These are phyloP conservation scores for Fundulus diaphanus DNA, from an alignment of 2,797 vertebrate species.

Conservation along the genomic window DNA sequence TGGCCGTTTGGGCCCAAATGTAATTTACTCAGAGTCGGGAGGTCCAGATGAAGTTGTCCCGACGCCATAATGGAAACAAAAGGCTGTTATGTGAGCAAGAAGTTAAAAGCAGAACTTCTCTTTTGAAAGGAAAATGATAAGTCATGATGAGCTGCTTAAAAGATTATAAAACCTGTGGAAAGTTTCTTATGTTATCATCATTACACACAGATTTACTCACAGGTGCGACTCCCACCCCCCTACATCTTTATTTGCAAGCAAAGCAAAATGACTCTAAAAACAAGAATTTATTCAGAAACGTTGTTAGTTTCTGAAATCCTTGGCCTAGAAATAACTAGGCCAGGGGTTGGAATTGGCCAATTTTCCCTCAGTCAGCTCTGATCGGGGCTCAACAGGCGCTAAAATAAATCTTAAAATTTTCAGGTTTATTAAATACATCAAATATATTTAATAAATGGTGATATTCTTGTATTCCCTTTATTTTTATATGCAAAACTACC, in stretches of 20 bases:
- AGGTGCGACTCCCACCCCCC: background rate
- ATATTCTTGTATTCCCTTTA: no score
- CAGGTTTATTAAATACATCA: no score
- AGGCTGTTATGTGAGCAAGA: background rate
- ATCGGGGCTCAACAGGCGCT: background rate
- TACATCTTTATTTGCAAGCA: background rate
- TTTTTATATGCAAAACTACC: no score
- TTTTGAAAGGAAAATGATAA: background rate
- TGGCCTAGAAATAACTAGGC: no score
- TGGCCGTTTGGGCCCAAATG: background rate
- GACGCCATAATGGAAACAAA: background rate
- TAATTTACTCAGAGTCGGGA: background rate
- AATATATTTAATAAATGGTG: no score
- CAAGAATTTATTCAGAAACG: background rate
- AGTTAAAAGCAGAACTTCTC: background rate
- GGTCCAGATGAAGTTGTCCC: background rate
- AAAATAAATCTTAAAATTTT: background rate
- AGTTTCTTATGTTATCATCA: background rate
- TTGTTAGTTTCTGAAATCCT: no score
- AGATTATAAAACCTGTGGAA: background rate
- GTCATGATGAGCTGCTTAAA: background rate
- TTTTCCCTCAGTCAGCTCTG: background rate
- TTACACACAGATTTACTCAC: background rate
- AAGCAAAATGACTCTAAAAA: background rate
- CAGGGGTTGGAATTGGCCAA: background rate